Evolutionary conservation across 2,888 invertebrate genomes (phyloP).

Genomic region (Amiota minor): DNA sequence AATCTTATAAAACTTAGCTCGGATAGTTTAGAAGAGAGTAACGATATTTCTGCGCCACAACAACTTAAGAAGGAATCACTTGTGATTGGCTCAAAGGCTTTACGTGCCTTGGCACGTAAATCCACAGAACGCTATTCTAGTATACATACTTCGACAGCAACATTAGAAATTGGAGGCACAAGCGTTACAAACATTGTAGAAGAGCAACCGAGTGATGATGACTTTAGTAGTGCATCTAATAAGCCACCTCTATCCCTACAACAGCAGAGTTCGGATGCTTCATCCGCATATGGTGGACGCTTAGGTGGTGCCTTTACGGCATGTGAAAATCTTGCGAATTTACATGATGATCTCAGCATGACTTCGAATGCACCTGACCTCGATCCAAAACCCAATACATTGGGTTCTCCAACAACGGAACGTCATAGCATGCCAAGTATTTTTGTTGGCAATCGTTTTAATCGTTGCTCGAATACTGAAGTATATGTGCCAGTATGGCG

Average conservation of each 20-base stretch:
- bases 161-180: conserved; percentile 69
- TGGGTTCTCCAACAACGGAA: conserved; percentile 64
- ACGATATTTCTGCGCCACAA: conserved; percentile 38
- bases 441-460: conserved; percentile 78
- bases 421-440: conserved; percentile 81
- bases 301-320: conserved; percentile 77
- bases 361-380: conserved; percentile 75
- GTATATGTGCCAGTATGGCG: conserved; percentile 76
- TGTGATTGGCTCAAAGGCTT: conserved; percentile 70
- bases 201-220: conserved; percentile 40
- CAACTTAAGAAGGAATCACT: conserved; percentile 69
- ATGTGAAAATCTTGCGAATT: conserved; percentile 78
- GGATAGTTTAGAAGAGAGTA: conserved; percentile 43
- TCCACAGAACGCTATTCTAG: conserved; percentile 66
- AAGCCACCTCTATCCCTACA: conserved; percentile 42
- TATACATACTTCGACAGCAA: conserved; percentile 75
- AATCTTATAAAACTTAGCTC: conserved; percentile 69
- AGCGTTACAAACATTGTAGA: conserved; percentile 53
- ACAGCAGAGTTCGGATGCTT: conserved; percentile 78
- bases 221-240: background rate
- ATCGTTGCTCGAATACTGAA: conserved; percentile 75
- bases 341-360: conserved; percentile 73
- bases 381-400: conserved; percentile 6
- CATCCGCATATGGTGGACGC: conserved; percentile 76
- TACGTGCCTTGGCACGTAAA: conserved; percentile 65